Base-by-base conservation (phyloP, 2,888 invertebrate species). In the Eutolmus rufibarbis region DNA sequence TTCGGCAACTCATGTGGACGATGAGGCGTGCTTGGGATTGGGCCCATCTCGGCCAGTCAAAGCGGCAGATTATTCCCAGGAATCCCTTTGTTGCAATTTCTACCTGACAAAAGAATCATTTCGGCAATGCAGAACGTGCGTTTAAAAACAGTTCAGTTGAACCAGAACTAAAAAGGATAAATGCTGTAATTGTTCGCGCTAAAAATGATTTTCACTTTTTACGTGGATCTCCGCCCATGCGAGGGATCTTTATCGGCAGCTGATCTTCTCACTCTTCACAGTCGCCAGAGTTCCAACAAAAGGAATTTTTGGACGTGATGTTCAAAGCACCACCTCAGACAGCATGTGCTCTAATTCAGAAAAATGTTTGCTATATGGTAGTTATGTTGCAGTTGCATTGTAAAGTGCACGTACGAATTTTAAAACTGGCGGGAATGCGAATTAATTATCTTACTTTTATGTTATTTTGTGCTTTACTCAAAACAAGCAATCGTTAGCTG, bases 141-240 rank as follows among this genome's bases (percentile, higher is more conserved):
- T 51, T 23, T 31, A 51, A 51, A 79, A 79, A 46, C 79, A 79
- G 51, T 79, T 79, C n/a, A 46, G 28, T 46, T 79, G 79, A 79
- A 79, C 79, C 79, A 79, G 79, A 79, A 79, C 79, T 79, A 79
- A 79, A 79, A 40, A 16, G 79, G 79, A 79, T 79, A 56, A 79
- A 46, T 79, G 46, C 7, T 46, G 19, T 56, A 79, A 79, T 79
- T 79, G 79, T 79, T 79, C 79, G 51, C 5, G 51, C 51, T 79
- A 79, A 79, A 79, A 79, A 79, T 79, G 79, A 79, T 79, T 79
- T 79, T 79, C 79, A 79, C 51, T 79, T 79, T 79, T 79, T 79
- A 79, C 79, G 31, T 23, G 79, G 43, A 46, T 79, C 79, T 51
- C 51, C 79, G 66, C 66, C n/a, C 51, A 51, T 79, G 5, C 23